These are phyloP conservation scores for Nebria salina DNA, from an alignment of 2,888 invertebrate genomes.

Conservation along the genomic window DNA sequence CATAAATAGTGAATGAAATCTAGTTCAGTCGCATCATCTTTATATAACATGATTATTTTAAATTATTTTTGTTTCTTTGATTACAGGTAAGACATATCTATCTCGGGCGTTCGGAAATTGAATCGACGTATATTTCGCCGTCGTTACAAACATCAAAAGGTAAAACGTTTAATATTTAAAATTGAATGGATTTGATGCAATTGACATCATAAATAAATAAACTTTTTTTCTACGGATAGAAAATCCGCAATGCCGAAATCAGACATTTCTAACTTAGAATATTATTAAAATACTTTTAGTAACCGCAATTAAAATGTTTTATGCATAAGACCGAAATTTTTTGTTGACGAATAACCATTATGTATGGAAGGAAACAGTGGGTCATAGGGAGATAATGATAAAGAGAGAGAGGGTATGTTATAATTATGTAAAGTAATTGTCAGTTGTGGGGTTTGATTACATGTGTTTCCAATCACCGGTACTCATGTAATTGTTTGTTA, in stretches of 20 bases:
- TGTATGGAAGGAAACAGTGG: too few relatives aligned
- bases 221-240: neutral
- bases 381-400: too few relatives aligned
- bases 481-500: neutral
- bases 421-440: neutral
- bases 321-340: too few relatives aligned
- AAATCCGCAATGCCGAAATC: neutral
- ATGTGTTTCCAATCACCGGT: neutral
- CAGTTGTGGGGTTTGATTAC: neutral
- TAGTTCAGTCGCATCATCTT: neutral
- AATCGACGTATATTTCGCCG: neutral
- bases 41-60: neutral
- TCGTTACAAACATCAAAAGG: neutral
- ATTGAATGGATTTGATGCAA: neutral
- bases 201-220: neutral
- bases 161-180: neutral
- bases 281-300: too few relatives aligned
- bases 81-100: conserved; percentile 1
- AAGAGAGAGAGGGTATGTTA: too few relatives aligned
- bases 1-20: neutral
- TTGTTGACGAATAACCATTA: too few relatives aligned
- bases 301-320: too few relatives aligned
- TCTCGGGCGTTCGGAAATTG: neutral
- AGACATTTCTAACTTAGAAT: too few relatives aligned
- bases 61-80: neutral